Percentiles rank a stretch among this genome's conserved stretches.
phyloP scores from a whole-genome alignment of 2,888 invertebrate species.

The Stenichneumon culpator region DNA sequence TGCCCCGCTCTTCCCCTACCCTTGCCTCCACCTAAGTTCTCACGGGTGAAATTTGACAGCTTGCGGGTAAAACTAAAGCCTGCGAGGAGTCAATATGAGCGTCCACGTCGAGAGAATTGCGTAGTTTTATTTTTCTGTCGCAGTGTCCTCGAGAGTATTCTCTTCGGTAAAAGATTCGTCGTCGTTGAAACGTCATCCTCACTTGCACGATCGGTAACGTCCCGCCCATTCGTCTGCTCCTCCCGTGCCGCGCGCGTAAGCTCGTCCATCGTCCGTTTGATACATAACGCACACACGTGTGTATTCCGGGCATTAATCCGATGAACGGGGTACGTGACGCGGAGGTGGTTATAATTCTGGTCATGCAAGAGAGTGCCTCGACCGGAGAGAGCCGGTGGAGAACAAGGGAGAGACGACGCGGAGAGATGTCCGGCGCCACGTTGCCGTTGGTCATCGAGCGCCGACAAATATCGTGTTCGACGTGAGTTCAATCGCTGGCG shows the following conservation, averaged over 20 bases:
- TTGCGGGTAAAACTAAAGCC: too few species aligned
- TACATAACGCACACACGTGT: conserved; percentile 53
- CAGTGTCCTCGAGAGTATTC: too few species aligned
- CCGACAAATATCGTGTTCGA: conserved; percentile 67
- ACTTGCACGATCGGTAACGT: background rate
- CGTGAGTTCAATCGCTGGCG: conserved; percentile 46
- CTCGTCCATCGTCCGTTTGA: conserved; percentile 52
- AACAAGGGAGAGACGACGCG: conserved; percentile 8
- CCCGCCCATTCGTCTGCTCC: background rate
- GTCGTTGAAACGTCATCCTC: background rate
- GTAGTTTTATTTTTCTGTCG: too few species aligned
- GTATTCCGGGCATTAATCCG: conserved; percentile 60
- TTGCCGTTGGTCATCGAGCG: conserved; percentile 57
- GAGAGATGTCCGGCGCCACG: conserved; percentile 47
- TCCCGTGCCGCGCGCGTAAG: conserved; percentile 20
- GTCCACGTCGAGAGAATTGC: too few species aligned
- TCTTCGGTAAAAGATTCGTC: background rate
- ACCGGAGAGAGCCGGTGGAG: background rate
- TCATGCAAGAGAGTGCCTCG: background rate
- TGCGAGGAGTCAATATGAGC: too few species aligned
- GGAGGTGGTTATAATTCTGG: conserved; percentile 38
- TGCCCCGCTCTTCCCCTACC: too few species aligned
- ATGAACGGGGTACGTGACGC: conserved; percentile 55
- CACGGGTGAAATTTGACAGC: too few species aligned
- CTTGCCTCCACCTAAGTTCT: too few species aligned